These are phyloP conservation scores for Lasiurus borealis DNA, from an alignment of 2,113 vertebrate genomes.

Conservation along the genomic window DNA sequence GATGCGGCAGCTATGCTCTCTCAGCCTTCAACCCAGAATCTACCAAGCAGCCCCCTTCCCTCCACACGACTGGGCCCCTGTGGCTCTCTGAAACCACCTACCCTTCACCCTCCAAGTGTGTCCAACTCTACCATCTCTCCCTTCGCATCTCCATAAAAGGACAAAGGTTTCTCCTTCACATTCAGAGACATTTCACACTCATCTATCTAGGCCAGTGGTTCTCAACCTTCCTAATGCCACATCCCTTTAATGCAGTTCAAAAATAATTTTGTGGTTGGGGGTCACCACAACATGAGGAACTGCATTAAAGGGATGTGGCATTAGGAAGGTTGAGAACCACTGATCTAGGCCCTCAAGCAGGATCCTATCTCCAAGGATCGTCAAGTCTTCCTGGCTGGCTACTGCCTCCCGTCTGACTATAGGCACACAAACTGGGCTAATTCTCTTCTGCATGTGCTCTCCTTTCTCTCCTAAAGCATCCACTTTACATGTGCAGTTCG, in stretches of 20 bases:
- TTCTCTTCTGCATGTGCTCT: not conserved
- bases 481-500: not conserved
- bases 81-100: not conserved
- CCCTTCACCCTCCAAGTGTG: not conserved
- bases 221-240: too few relatives aligned
- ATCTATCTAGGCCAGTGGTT: not conserved
- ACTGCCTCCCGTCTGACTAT: not conserved
- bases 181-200: not conserved
- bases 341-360: not conserved
- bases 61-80: not conserved
- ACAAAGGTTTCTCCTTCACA: not conserved
- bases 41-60: not conserved
- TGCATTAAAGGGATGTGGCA: too few relatives aligned
- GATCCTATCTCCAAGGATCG: not conserved
- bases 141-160: not conserved
- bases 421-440: not conserved
- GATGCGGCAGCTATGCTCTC: not conserved
- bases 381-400: not conserved
- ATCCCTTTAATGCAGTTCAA: too few relatives aligned
- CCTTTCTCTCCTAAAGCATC: not conserved
- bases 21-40: not conserved
- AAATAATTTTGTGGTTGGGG: too few relatives aligned
- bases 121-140: not conserved
- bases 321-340: too few relatives aligned
- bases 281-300: too few relatives aligned